Conservation (phyloP, 2,113 vertebrate genomes). For the Psittacula cyanocephala region DNA sequence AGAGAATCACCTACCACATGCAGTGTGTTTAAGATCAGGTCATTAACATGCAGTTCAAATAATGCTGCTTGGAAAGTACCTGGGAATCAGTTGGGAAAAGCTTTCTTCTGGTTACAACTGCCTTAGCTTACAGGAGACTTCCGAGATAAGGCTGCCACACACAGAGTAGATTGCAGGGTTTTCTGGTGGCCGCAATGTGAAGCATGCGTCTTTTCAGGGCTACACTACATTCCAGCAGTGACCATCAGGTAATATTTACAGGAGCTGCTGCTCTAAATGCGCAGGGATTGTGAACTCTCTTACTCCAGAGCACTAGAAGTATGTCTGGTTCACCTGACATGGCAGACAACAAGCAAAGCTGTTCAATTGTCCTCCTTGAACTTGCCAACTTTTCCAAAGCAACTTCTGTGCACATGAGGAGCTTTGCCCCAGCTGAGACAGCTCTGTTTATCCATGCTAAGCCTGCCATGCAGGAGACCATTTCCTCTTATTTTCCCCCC, state of each 20-base stretch:
- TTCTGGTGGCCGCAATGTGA: not conserved
- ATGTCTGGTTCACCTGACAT: not conserved
- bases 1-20: not conserved
- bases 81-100: not conserved
- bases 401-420: not conserved
- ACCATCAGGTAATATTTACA: not conserved
- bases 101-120: not conserved
- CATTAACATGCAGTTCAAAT: not conserved
- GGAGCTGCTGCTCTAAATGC: not conserved
- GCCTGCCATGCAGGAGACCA: conserved; percentile 30
- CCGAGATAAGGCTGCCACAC: not conserved
- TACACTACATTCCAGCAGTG: not conserved
- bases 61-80: not conserved
- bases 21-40: not conserved
- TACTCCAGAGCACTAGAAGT: not conserved
- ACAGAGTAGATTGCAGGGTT: not conserved
- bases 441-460: conserved; percentile 38
- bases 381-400: not conserved
- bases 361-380: conserved; percentile 14
- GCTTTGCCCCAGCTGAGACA: not conserved
- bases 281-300: not conserved
- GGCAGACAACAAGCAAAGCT: not conserved
- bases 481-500: conserved; percentile 43
- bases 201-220: not conserved
- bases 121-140: not conserved